Evolutionary conservation across 1,140 invertebrate genomes (phyloP).

Genomic region (Acromyrmex echinatior): DNA sequence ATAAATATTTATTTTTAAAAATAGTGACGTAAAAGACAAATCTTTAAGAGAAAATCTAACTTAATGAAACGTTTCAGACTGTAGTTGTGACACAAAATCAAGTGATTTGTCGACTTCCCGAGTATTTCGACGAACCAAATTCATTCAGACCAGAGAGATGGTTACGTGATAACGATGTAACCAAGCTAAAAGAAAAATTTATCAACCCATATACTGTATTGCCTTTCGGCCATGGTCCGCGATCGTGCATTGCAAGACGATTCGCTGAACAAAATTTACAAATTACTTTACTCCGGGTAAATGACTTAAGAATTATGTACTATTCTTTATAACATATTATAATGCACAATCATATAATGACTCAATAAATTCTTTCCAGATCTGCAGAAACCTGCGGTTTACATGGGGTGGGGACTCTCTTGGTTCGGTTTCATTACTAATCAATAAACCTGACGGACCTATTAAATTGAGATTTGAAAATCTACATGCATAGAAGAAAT

Average conservation of each 20-base stretch:
- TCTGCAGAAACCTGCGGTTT: slow-evolving; percentile 90
- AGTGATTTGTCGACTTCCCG: slow-evolving; percentile 90
- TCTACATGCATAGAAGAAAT: slow-evolving; percentile 15
- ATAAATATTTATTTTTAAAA: neutral
- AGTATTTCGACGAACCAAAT: slow-evolving; percentile 91
- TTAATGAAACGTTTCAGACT: slow-evolving; percentile 89
- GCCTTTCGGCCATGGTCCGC: slow-evolving; percentile 96
- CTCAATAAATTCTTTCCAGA: slow-evolving; percentile 86
- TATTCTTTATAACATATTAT: neutral
- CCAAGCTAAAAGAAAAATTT: slow-evolving; percentile 86
- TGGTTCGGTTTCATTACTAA: slow-evolving; percentile 90
- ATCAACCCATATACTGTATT: slow-evolving; percentile 93
- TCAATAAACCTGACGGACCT: slow-evolving; percentile 93
- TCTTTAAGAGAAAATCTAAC: neutral
- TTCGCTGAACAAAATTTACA: slow-evolving; percentile 96
- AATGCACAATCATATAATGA: neutral
- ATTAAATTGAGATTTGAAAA: slow-evolving; percentile 88
- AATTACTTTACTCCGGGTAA: slow-evolving; percentile 92
- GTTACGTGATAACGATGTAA: slow-evolving; percentile 84
- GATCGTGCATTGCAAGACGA: slow-evolving; percentile 95
- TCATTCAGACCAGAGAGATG: slow-evolving; percentile 93
- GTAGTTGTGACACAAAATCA: slow-evolving; percentile 96
- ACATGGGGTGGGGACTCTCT: slow-evolving; percentile 89
- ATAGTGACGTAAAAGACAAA: neutral
- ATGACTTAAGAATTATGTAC: slow-evolving; percentile 66